Conservation (phyloP, 2,797 vertebrate genomes). For the Pelodytes ibericus region DNA sequence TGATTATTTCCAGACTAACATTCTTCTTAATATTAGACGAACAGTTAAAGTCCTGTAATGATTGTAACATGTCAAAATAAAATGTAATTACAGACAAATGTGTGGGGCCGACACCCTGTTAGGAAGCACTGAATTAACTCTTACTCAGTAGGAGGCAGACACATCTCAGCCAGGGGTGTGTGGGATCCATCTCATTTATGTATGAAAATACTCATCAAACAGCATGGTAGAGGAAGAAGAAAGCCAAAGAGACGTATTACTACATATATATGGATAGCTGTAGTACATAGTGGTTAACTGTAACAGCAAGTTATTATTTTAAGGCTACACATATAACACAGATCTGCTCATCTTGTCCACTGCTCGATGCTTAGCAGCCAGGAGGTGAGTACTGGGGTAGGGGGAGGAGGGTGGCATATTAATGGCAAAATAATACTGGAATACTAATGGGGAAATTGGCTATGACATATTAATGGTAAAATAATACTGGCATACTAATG, state of each 20-base stretch:
- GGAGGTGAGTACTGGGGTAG: no score
- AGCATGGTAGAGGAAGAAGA: conserved; percentile 10
- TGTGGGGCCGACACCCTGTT: not conserved
- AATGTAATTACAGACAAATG: conserved; percentile 13
- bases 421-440: no score
- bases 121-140: conserved; percentile 32
- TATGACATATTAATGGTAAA: no score
- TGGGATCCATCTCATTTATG: conserved; percentile 21
- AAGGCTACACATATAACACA: no score
- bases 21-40: conserved; percentile 1
- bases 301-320: no score
- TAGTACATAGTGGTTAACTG: no score
- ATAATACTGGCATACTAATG: no score
- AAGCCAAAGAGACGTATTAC: not conserved
- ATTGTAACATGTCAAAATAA: conserved; percentile 1
- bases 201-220: conserved; percentile 23
- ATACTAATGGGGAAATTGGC: no score
- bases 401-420: no score
- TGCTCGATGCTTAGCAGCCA: no score
- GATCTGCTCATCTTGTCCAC: no score
- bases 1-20: not conserved
- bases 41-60: not conserved
- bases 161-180: not conserved
- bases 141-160: conserved; percentile 31
- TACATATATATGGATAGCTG: not conserved